These are phyloP conservation scores for Hemibagrus wyckioides DNA, from an alignment of 2,113 vertebrate genomes.

Conservation along the genomic window DNA sequence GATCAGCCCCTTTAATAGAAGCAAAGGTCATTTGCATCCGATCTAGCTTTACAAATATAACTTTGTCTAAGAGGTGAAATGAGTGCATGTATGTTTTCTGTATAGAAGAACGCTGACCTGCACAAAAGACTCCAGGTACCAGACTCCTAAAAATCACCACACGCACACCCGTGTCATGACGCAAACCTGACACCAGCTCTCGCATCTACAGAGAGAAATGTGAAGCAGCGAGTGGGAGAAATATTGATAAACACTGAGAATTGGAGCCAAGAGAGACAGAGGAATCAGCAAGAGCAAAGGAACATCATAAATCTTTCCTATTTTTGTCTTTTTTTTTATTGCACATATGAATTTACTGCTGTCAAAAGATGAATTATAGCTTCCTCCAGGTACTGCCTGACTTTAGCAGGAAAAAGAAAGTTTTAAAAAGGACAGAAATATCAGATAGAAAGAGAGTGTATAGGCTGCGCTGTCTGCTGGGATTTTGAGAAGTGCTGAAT, in stretches of 20 bases:
- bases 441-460: neutral
- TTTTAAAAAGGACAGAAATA: neutral
- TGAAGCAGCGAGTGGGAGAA: neutral
- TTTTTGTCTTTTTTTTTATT: constrained; percentile 8
- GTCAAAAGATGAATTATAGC: constrained; percentile 26
- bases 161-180: constrained; percentile 73
- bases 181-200: constrained; percentile 75
- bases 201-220: constrained; percentile 73
- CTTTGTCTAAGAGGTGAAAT: neutral
- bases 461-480: neutral
- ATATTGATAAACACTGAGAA: constrained; percentile 1
- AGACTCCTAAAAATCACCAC: constrained; percentile 88
- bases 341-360: constrained; percentile 10
- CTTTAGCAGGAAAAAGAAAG: neutral
- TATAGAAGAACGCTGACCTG: constrained; percentile 75
- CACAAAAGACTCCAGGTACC: constrained; percentile 89
- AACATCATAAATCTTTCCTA: neutral
- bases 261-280: neutral
- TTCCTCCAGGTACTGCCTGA: neutral
- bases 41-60: neutral
- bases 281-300: neutral
- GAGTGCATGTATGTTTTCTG: neutral
- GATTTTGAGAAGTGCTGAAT: neutral
- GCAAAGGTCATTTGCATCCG: neutral
- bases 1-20: constrained; percentile 82